Conservation (phyloP, 2,113 vertebrate species). For the Saguinus midas region DNA sequence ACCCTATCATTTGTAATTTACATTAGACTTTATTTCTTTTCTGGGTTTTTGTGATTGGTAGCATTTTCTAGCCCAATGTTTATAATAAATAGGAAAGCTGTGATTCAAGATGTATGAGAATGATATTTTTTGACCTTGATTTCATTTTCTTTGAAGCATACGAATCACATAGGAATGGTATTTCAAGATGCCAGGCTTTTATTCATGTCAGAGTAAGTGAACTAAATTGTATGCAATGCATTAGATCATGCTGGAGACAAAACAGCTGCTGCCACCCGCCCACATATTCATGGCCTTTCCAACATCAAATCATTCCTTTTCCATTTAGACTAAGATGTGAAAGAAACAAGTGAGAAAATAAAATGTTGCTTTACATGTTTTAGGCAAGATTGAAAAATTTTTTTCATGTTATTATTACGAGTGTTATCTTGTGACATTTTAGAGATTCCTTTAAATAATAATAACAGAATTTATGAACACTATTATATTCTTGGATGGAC, state of each 20-base stretch:
- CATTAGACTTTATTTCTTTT: neutral
- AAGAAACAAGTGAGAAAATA: neutral
- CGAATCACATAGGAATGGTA: neutral
- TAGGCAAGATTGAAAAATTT: neutral
- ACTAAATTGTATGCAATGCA: rapidly evolving
- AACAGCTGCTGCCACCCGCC: neutral
- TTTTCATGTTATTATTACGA: neutral
- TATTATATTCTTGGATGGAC: neutral
- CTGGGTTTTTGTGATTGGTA: neutral
- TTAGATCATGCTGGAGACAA: neutral
- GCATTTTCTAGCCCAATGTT: neutral
- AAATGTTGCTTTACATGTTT: neutral
- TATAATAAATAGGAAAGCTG: neutral
- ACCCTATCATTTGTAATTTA: neutral
- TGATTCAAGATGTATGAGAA: neutral
- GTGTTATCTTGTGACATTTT: neutral
- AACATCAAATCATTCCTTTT: neutral
- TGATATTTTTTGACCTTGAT: neutral
- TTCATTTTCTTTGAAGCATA: neutral
- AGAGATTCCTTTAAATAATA: neutral
- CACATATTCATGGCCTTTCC: rapidly evolving
- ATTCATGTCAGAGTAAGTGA: neutral
- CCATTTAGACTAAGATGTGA: neutral
- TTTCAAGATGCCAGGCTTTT: neutral
- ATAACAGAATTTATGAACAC: neutral